phyloP scores from a whole-genome alignment of 2,113 vertebrate species.

The Hassar affinis region DNA sequence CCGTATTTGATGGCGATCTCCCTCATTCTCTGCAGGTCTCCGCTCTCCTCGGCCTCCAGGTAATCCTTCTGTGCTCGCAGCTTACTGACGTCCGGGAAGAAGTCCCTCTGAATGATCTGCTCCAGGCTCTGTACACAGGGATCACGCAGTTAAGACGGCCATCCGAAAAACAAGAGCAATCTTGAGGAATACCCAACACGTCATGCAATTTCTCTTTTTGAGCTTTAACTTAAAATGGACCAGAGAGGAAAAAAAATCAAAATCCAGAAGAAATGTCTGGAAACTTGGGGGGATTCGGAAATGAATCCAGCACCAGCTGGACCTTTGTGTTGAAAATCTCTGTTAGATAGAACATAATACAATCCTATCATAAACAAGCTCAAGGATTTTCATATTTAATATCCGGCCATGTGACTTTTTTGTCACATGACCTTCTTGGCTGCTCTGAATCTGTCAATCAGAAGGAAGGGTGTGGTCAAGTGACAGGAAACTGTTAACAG shows the following conservation, averaged over 20 bases:
- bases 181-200: neutral
- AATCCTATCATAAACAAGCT: neutral
- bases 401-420: neutral
- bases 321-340: too few species aligned
- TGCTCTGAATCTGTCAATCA: neutral
- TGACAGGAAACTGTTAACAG: neutral
- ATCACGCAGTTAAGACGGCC: neutral
- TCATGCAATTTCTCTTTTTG: too few species aligned
- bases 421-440: neutral
- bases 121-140: conserved; percentile 77
- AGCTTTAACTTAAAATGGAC: neutral
- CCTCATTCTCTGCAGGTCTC: conserved; percentile 91
- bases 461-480: neutral
- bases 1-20: conserved; percentile 93
- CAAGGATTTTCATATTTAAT: neutral
- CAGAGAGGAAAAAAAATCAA: neutral
- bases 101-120: conserved; percentile 93
- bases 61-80: conserved; percentile 93
- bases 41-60: conserved; percentile 90
- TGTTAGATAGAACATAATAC: too few species aligned
- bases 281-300: neutral
- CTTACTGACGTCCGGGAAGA: conserved; percentile 94
- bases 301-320: too few species aligned
- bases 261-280: neutral
- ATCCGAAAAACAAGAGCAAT: neutral